phyloP scores from a whole-genome alignment of 2,113 vertebrate species.

The Tragelaphus strepsiceros region DNA sequence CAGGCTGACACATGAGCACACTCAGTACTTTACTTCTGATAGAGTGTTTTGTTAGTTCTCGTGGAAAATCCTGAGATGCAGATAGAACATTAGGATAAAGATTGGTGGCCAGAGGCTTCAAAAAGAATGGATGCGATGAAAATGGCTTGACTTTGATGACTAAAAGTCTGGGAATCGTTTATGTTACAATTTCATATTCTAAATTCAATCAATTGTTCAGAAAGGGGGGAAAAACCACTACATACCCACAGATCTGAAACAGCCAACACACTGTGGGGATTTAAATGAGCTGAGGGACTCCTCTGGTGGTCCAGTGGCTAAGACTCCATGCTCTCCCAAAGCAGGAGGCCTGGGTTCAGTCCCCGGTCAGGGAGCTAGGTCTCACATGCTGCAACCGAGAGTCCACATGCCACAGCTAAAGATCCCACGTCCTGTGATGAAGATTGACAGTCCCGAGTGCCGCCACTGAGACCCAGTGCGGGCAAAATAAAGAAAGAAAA shows the following conservation, averaged over 20 bases:
- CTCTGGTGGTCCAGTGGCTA: background rate
- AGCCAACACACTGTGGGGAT: background rate
- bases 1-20: fast-evolving
- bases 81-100: background rate
- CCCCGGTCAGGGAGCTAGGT: background rate
- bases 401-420: no score
- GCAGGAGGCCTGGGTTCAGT: background rate
- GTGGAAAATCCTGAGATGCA: background rate
- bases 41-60: background rate
- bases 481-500: background rate
- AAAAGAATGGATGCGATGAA: no score
- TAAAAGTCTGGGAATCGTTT: background rate
- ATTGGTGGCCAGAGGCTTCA: background rate
- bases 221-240: background rate
- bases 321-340: background rate
- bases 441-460: background rate
- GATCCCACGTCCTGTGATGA: background rate
- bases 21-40: fast-evolving
- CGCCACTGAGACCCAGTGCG: background rate
- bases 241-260: background rate
- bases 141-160: fast-evolving
- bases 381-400: background rate
- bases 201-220: background rate
- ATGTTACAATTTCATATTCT: background rate
- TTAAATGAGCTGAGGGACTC: background rate